A percentile compares a stretch with the other conserved stretches of the same genome.
These are phyloP conservation scores for Fundulus diaphanus DNA, from an alignment of 2,797 vertebrate species.

Conservation along the genomic window DNA sequence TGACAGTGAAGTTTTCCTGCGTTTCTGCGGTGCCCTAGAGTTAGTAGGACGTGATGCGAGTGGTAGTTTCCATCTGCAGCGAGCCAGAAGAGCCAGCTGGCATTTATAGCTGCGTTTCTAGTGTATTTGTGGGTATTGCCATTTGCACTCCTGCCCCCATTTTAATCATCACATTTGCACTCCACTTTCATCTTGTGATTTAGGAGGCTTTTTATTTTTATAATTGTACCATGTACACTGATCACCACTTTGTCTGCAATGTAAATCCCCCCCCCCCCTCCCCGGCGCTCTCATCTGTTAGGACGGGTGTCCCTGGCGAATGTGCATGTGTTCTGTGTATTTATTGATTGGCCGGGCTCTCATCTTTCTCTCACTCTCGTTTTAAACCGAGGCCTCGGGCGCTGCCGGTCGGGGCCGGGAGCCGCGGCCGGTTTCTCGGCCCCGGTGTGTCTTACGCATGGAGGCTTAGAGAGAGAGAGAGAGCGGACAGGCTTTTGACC, in stretches of 20 bases:
- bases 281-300: conserved; percentile 44
- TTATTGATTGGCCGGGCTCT: conserved; percentile 75
- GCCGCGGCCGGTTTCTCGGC: conserved; percentile 48
- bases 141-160: conserved; percentile 61
- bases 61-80: conserved; percentile 66
- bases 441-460: conserved; percentile 44
- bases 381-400: conserved; percentile 65
- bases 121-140: conserved; percentile 74
- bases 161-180: conserved; percentile 79
- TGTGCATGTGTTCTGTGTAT: conserved; percentile 69
- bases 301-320: conserved; percentile 40
- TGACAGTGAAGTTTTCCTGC: conserved; percentile 19
- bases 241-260: conserved; percentile 46
- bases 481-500: conserved; percentile 69
- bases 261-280: conserved; percentile 57
- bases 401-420: conserved; percentile 42
- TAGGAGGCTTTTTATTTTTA: conserved; percentile 82
- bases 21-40: conserved; percentile 28
- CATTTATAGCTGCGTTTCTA: conserved; percentile 66
- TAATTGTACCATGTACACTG: conserved; percentile 69
- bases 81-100: conserved; percentile 68
- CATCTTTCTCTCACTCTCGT: conserved; percentile 73
- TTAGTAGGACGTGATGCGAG: conserved; percentile 47
- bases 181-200: conserved; percentile 78
- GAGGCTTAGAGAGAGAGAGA: conserved; percentile 40